Percentiles rank a stretch among this genome's conserved stretches.
These are phyloP conservation scores for Poecilobothrus nobilitatus DNA, from an alignment of 2,888 invertebrate species.

Conservation along the genomic window DNA sequence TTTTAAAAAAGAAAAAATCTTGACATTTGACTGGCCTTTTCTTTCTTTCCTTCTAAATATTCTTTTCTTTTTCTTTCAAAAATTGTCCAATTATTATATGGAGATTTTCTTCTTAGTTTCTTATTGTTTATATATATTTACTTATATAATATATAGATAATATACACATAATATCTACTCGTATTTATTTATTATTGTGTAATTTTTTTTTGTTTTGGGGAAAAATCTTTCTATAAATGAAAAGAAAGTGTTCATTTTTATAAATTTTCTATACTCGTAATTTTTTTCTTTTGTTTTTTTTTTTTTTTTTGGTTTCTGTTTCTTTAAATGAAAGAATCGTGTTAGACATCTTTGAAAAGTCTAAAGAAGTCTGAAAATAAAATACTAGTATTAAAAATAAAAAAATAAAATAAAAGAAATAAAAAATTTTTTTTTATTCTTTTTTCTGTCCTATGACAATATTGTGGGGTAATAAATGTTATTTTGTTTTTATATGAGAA, in stretches of 20 bases:
- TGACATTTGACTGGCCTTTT: conserved; percentile 1
- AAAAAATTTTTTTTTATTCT: neutral
- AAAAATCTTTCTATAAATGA: neutral
- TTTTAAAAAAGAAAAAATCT: neutral
- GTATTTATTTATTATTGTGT: too few relatives aligned
- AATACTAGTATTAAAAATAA: neutral
- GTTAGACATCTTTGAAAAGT: conserved; percentile 1
- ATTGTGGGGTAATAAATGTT: neutral
- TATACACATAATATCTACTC: too few relatives aligned
- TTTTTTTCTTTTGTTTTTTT: neutral
- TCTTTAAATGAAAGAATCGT: neutral
- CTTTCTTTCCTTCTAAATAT: neutral
- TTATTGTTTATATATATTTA: neutral
- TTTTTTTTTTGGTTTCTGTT: neutral
- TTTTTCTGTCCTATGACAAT: neutral
- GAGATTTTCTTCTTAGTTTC: neutral
- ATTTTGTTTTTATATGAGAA: too few relatives aligned
- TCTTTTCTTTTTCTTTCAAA: neutral
- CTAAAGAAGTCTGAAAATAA: neutral
- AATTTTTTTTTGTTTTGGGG: too few relatives aligned
- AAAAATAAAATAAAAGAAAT: too few relatives aligned
- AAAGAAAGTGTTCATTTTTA: neutral
- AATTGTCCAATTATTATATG: conserved; percentile 4
- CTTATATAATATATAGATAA: too few relatives aligned
- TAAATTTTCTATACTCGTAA: too few relatives aligned